phyloP scores from a whole-genome alignment of 2,888 invertebrate species.

The Pilophorus perplexus region DNA sequence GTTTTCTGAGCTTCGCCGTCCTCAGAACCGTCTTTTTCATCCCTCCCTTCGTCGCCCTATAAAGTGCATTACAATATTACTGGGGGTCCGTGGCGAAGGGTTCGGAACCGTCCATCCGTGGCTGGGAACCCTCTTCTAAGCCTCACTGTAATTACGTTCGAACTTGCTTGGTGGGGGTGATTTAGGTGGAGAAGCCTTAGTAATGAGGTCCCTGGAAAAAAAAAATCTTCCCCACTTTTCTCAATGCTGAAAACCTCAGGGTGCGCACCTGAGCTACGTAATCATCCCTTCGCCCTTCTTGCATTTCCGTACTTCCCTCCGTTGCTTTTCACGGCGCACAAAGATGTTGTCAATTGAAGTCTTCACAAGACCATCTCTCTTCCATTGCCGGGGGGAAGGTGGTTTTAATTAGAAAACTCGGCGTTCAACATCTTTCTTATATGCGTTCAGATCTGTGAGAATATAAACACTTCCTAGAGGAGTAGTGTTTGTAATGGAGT shows the following conservation, averaged over 20 bases:
- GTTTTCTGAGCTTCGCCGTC: no score
- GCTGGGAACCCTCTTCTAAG: not conserved
- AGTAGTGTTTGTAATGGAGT: no score
- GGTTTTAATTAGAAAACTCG: no score
- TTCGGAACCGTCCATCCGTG: conserved; percentile 9
- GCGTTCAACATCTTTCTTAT: no score
- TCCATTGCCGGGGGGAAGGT: no score
- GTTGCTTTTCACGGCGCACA: not conserved
- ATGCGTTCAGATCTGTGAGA: no score
- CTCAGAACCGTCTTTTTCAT: no score
- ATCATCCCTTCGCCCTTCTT: not conserved
- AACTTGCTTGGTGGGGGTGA: conserved; percentile 9
- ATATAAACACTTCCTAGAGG: no score
- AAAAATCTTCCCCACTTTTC: conserved; percentile 9
- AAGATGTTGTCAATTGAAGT: conserved; percentile 4
- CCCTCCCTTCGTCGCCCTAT: not conserved
- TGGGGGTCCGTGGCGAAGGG: not conserved
- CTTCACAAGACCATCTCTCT: not conserved
- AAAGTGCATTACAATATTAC: conserved; percentile 10
- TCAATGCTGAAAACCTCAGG: conserved; percentile 12
- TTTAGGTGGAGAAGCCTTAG: not conserved
- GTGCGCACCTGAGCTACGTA: conserved; percentile 29
- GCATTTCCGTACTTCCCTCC: not conserved
- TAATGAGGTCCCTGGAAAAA: conserved; percentile 12
- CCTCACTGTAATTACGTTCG: conserved; percentile 22